Evolutionary conservation across 2,113 vertebrate species (phyloP), one percentile per base, ranked within the genome.

Genomic region (Stigmatopora nigra): DNA sequence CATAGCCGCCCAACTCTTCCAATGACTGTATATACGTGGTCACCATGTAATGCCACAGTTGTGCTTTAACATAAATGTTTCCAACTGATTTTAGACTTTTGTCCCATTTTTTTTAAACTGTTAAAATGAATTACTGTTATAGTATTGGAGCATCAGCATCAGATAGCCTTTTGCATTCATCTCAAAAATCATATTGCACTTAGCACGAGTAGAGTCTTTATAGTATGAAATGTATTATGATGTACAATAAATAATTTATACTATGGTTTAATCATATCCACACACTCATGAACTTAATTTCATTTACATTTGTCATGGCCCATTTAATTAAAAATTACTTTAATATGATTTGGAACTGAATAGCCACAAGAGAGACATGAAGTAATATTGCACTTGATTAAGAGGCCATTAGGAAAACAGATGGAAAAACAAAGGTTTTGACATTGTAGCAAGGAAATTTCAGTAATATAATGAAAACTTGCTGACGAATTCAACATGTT

Each of bases 71-170:
- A 71, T 62, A 57, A 71, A 76, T 49, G 45, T 61, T 75, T 22
- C 20, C 63, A 31, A 62, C 9, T 53, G 57, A 77, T 80, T 66
- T 63, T 67, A 60, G 41, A 45, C 15, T 2, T 56, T 10, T 69
- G 64, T 48, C 46, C 51, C 14, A 59, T 64, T 61, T 52, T 73
- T 70, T 64, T 81, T 77, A 70, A 58, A 81, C 80, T 70, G 84
- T 78, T 66, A 72, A 51, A 31, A 22, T 51, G 45, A 73, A 41
- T n/a, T 61, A 62, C 63, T 63, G 69, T 67, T 82, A 15, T 38
- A 61, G n/a, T 60, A 80, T 77, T 58, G 73, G 67, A 65, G 47
- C 52, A 55, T 71, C 52, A 68, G 36, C 73, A 74, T 80, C 73
- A 76, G 74, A 72, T 46, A 2, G 9, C 19, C 58, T 57, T 78